Base-by-base conservation (phyloP, 2,888 invertebrate genomes). In the Drosophila niveifrons region DNA sequence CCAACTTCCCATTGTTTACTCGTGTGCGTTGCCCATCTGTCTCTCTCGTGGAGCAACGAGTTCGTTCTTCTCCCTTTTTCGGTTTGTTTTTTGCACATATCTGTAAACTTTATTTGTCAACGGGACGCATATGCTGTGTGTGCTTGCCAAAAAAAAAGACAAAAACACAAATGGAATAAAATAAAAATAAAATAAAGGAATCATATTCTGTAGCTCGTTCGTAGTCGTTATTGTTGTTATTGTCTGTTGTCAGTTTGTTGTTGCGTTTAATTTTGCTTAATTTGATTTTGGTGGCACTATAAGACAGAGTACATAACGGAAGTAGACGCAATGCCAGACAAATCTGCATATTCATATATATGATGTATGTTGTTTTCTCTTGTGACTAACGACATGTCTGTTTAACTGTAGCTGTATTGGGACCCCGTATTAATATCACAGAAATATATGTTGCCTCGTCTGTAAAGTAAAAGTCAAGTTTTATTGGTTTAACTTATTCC, bases 51-150 rank as follows among this genome's bases (percentile, higher is more conserved):
- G 61, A 46, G 50, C 18, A 18, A 18, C 4, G 53, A 43, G 51
- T 52, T 44, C 15, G 48, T 48, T 43, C 10, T 34, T 29, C 18
- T 34, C 23, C 28, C 15, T 23, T 6, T 17, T 34, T 39, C 17
- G 58, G 57, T 68, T 44, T 70, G 58, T 66, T 41, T 58, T 78
- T 56, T 78, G 66, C 71, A 66, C 76, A 86, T 85, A 82, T 88
- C 67, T 82, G 80, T 73, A 88, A 83, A 86, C 67, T 88, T 88
- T 83, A 86, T 83, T 83, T 83, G 86, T 83, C 83, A 88, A 88
- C 83, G 83, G 85, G 81, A 78, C 88, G 68, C 83, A 83, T 85
- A 82, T 83, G 82, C 63, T 83, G 67, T 85, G 57, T 70, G 56
- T 70, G 76, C 64, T 85, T 82, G 88, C 88, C 80, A 88, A 83